Evolutionary conservation across 2,797 vertebrate genomes (phyloP), one percentile per base, ranked within the genome.

Genomic region (Chrosomus eos): DNA sequence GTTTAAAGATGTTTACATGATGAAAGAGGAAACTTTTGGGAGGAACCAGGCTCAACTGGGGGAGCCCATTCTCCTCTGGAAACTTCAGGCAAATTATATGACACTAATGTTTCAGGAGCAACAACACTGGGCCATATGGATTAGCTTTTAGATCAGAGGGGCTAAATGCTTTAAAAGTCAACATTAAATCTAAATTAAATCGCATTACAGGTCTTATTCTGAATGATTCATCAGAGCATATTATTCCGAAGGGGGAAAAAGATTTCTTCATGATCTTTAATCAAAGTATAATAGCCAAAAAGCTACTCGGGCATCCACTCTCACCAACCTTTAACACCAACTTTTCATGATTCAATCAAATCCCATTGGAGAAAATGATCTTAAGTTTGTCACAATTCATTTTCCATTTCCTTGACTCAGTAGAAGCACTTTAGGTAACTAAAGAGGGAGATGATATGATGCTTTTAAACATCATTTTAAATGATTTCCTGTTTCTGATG

Each of bases 401-500:
- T 10, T 80, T 58, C 3, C 9, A 58, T 14, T 26, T 28, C 18
- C 4, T 71, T 21, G 10, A 43, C 48, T 70, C 13, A 11, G 28
- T 18, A 70, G 7, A 70, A 80, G 23, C 79, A 55, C 43, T 66
- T 33, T 66, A n/a, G 48, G n/a, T n/a, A 23, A 13, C 10, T 28
- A 62, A 28, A 16, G 62, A 62, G 26, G 55, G 26, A 31, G 26
- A 1, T 31, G 18, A 71, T 43, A 19, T 43, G 14, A n/a, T n/a
- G 68, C 71, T 5, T 76, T 62, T 13, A 71, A 76, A 81, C 2
- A n/a, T n/a, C n/a, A n/a, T n/a, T n/a, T n/a, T n/a, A n/a, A n/a
- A 77, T 40, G 19, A 83, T 58, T 81, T 86, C 67, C 74, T 74
- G 77, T 86, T 55, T 38, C 10, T 9, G 36, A 70, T 48, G 18